Percentiles rank a stretch among this genome's conserved stretches.
Evolutionary conservation across 2,888 invertebrate species (phyloP).

Genomic region (Synanthedon myopaeformis): DNA sequence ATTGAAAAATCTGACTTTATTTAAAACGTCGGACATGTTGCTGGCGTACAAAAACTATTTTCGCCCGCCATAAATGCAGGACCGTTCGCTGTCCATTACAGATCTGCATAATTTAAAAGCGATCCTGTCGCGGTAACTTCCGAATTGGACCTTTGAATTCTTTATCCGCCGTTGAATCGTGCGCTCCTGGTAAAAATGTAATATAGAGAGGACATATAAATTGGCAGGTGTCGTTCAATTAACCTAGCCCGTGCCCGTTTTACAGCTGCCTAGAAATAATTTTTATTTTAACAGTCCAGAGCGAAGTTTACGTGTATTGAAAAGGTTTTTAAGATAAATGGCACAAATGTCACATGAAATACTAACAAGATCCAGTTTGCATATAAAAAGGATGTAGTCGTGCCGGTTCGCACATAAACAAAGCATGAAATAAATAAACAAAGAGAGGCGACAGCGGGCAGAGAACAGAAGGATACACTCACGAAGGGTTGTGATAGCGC

Average conservation of each 20-base stretch:
- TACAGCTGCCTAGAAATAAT: slow-evolving; percentile 12
- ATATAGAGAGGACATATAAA: slow-evolving; percentile 26
- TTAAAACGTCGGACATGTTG: slow-evolving; percentile 8
- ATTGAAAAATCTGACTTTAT: neutral
- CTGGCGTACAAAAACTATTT: slow-evolving; percentile 37
- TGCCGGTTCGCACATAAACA: slow-evolving; percentile 56
- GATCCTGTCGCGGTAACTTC: slow-evolving; percentile 44
- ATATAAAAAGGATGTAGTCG: neutral
- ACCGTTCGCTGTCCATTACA: slow-evolving; percentile 50
- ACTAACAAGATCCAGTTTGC: neutral
- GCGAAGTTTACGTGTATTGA: neutral
- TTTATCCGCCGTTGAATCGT: slow-evolving; percentile 40
- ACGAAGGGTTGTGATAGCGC: slow-evolving; percentile 56
- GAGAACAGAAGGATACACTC: slow-evolving; percentile 47
- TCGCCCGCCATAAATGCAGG: slow-evolving; percentile 27
- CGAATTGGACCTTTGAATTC: slow-evolving; percentile 49
- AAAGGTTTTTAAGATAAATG: neutral
- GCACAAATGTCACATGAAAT: neutral
- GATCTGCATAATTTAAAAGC: slow-evolving; percentile 60
- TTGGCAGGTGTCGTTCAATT: slow-evolving; percentile 59
- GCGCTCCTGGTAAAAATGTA: slow-evolving; percentile 35
- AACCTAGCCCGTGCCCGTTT: slow-evolving; percentile 12
- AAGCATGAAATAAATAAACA: slow-evolving; percentile 62
- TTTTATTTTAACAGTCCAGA: slow-evolving; percentile 6
- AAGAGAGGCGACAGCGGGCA: slow-evolving; percentile 33